Base-by-base conservation (phyloP, 2,888 invertebrate genomes). In the Dilophus febrilis region DNA sequence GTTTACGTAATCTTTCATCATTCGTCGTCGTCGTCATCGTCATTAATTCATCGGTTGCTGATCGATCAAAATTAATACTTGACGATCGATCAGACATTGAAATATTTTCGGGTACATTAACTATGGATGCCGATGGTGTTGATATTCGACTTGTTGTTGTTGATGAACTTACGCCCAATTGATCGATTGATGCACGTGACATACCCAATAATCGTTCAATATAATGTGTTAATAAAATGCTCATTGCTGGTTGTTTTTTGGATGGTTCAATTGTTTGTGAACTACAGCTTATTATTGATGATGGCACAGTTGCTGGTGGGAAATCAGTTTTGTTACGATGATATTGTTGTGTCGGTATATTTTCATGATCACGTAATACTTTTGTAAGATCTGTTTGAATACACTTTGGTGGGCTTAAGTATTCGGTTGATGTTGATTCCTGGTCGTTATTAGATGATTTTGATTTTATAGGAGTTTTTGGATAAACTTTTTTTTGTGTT, bases 121-220 rank as follows among this genome's bases (percentile, higher is more conserved):
- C 52, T 3, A 69, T 48, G 2, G 68, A 70, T 3, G 59, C 58
- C 10, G 56, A 49, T 0, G 70, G 70, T 1, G 70, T 69, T 17
- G 61, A 52, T 14, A 68, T 54, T n/a, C n/a, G n/a, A n/a, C n/a
- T n/a, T n/a, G n/a, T n/a, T 1, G 64, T 64, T 19, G 68, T 65
- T 2, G 53, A 52, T 2, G 62, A 59, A 46, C 63, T 63, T 0
- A 66, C 61, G 2, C 57, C 57, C 14, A 70, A 50, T 11, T 66
- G 59, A 12, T 67, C 64, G n/a, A 71, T 53, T 40, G 62, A 63
- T 10, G 49, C 52, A 26, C 63, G 60, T 0, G 67, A 65, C 70
- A 71, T 68, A n/a, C 55, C 55, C 16, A 72, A 49, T 30, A 72
- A 51, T 45, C 65, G 62, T 40, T 64, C 58, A 3, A 72, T 63